Conservation (phyloP, 2,797 vertebrate species). For the Epinephelus coioides region DNA sequence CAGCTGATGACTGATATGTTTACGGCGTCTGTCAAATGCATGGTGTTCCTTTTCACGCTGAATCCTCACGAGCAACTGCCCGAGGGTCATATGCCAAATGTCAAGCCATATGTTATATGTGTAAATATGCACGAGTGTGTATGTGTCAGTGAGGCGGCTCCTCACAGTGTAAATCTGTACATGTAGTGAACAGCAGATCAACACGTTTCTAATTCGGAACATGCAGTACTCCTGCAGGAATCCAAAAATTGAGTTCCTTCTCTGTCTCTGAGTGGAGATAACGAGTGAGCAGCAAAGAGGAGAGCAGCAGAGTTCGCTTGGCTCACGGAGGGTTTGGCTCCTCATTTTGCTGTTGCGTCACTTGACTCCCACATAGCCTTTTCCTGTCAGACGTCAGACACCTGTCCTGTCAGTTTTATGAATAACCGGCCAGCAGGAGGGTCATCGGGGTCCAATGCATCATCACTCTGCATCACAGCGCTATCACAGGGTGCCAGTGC, state of each 20-base stretch:
- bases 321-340: constrained; percentile 15
- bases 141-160: neutral
- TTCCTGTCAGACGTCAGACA: constrained; percentile 55
- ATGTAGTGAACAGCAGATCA: constrained; percentile 13
- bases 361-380: constrained; percentile 30
- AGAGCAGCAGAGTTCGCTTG: constrained; percentile 31
- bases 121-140: constrained; percentile 8
- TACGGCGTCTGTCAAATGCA: constrained; percentile 30
- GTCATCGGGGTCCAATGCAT: constrained; percentile 41
- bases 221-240: neutral
- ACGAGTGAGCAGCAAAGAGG: constrained; percentile 11
- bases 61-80: constrained; percentile 18
- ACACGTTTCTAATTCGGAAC: constrained; percentile 9
- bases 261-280: constrained; percentile 16
- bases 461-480: constrained; percentile 45
- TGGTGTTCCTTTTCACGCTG: constrained; percentile 38
- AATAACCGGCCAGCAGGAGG: constrained; percentile 38
- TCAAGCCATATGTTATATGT: constrained; percentile 45
- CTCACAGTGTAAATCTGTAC: constrained; percentile 18
- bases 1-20: constrained; percentile 53
- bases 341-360: constrained; percentile 48
- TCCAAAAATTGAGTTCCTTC: neutral
- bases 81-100: constrained; percentile 51
- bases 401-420: constrained; percentile 47
- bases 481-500: constrained; percentile 8